Percentiles rank a stretch among this genome's conserved stretches.
These are phyloP conservation scores for Lapara coniferarum DNA, from an alignment of 2,888 invertebrate species.

Conservation along the genomic window DNA sequence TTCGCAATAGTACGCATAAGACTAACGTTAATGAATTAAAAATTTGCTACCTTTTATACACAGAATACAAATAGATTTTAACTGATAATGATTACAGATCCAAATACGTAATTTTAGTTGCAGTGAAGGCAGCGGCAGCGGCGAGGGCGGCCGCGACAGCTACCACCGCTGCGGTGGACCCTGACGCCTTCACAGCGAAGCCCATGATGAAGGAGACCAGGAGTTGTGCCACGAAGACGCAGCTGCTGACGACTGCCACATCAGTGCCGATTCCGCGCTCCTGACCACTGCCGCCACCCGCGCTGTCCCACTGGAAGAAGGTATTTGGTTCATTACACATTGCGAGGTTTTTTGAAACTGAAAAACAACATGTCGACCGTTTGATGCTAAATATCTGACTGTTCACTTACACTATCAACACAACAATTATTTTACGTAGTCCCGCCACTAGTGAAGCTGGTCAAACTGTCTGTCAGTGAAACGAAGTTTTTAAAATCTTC, in stretches of 20 bases:
- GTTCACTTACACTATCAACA: too few species aligned
- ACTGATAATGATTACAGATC: slow-evolving; percentile 84
- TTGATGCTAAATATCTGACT: too few species aligned
- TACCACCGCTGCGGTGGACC: slow-evolving; percentile 95
- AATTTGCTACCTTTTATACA: too few species aligned
- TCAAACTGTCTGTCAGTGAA: too few species aligned
- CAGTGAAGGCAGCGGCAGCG: slow-evolving; percentile 92
- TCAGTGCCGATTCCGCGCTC: slow-evolving; percentile 97
- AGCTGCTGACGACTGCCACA: slow-evolving; percentile 96
- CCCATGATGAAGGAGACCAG: slow-evolving; percentile 94
- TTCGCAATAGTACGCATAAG: too few species aligned
- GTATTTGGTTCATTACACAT: background rate
- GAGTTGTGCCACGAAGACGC: slow-evolving; percentile 98
- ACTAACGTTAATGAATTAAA: too few species aligned
- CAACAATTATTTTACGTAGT: too few species aligned
- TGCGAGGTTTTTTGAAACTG: too few species aligned
- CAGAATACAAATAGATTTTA: too few species aligned
- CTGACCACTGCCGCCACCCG: slow-evolving; percentile 79
- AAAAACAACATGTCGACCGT: too few species aligned
- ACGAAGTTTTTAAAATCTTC: too few species aligned
- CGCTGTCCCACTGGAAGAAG: slow-evolving; percentile 69
- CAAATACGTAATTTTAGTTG: slow-evolving; percentile 94
- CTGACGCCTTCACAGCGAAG: slow-evolving; percentile 89
- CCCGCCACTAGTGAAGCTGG: too few species aligned
- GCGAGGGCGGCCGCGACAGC: slow-evolving; percentile 93